Conservation (phyloP, 2,113 vertebrate species). For the Gnathonemus echidnorhynchus region DNA sequence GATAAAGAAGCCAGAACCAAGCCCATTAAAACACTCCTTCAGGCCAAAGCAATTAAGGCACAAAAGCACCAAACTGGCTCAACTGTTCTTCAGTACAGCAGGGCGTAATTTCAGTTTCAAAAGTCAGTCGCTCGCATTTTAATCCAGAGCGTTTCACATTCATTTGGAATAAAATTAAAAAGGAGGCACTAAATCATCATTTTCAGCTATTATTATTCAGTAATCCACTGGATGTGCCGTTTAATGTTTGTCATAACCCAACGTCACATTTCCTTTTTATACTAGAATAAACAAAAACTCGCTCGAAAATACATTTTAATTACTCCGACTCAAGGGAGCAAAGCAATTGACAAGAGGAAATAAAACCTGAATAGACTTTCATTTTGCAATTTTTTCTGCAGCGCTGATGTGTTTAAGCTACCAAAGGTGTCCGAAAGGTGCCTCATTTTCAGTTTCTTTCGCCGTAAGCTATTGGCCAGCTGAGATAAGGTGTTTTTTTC, state of each 20-base stretch:
- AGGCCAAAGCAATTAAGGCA: background rate
- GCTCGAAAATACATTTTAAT: background rate
- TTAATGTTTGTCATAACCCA: background rate
- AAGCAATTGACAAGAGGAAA: background rate
- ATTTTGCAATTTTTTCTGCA: background rate
- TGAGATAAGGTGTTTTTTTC: background rate
- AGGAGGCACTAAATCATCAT: background rate
- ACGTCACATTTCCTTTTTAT: background rate
- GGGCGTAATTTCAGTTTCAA: background rate
- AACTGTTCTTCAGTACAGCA: background rate
- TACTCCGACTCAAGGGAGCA: background rate
- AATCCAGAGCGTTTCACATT: background rate
- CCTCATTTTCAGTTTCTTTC: background rate
- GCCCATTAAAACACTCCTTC: conserved; percentile 1
- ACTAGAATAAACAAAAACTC: background rate
- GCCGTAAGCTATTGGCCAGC: background rate
- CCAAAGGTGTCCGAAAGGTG: background rate
- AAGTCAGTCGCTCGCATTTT: background rate
- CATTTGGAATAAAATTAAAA: background rate
- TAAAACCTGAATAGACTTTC: background rate
- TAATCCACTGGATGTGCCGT: background rate
- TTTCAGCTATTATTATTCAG: background rate
- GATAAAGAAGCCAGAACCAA: background rate
- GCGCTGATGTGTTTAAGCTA: background rate
- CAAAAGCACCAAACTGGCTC: background rate